Evolutionary conservation across 2,888 invertebrate species (phyloP), one percentile per base, ranked within the genome.

Genomic region (Onchidella celtica): DNA sequence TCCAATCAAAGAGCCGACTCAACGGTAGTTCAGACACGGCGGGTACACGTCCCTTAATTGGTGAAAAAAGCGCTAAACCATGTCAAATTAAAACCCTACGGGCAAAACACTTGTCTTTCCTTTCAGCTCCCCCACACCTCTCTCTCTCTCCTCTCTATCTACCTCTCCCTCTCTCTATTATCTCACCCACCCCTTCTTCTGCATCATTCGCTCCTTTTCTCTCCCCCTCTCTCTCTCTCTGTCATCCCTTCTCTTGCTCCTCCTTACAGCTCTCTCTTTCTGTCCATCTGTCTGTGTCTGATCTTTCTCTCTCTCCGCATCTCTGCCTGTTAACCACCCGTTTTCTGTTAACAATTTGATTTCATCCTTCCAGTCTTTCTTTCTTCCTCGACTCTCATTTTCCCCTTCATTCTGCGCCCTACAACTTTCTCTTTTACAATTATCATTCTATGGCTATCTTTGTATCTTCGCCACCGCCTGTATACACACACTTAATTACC

Each of bases 141-240:
- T 66, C 66, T 66, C 66, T 66, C 66, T 29, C 32, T 29, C 66
- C 32, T 66, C 66, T 29, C 17, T 66, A 27, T 29, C 32, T 66
- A 27, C 29, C 32, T 66, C 66, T 29, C 32, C 21, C 21, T 21
- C 66, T 21, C 34, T 32, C 66, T 29, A 27, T 4, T 29, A 11
- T 17, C 21, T 32, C 29, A 14, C 21, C 66, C 21, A 27, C 9
- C 66, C 21, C 66, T 66, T 32, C 34, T 32, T 27, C 32, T 66
- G 11, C 29, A 14, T 66, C 32, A 38, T 34, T 40, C 70, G 3
- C 66, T 27, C n/a, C 34, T 32, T n/a, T 34, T 29, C 9, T 32
- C 29, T 27, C 66, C 24, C 40, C 36, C 70, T 27, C 70, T 27
- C 70, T 27, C 70, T 27, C 40, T 34, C 24, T 38, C 70, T 34